These are phyloP conservation scores for Aphelenchoides fujianensis DNA, from an alignment of 1,140 invertebrate species.

Conservation along the genomic window DNA sequence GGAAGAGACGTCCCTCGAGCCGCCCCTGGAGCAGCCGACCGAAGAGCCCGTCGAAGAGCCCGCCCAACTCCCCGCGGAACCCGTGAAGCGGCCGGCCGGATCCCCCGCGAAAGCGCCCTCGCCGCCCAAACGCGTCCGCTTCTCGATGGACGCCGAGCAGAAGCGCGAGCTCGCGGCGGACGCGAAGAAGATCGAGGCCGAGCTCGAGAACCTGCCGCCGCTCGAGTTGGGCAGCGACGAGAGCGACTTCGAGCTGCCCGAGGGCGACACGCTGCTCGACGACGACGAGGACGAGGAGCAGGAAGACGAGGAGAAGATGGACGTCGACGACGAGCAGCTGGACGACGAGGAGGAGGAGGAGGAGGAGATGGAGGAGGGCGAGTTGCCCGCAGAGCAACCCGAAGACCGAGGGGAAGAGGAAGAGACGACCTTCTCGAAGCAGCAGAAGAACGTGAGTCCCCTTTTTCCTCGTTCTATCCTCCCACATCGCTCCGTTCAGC, in stretches of 20 bases:
- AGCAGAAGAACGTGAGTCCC: slow-evolving; percentile 25
- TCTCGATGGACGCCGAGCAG: slow-evolving; percentile 60
- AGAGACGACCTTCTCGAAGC: slow-evolving; percentile 13
- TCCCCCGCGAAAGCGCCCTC: slow-evolving; percentile 37
- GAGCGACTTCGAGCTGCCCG: no score
- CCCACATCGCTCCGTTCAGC: slow-evolving; percentile 24
- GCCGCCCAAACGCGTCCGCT: slow-evolving; percentile 22
- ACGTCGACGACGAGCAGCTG: slow-evolving; percentile 54
- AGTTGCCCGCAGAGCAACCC: slow-evolving; percentile 59
- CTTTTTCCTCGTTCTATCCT: slow-evolving; percentile 25
- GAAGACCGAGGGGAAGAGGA: slow-evolving; percentile 43
- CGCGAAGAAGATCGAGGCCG: neutral
- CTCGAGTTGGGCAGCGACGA: no score
- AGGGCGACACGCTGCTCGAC: no score
- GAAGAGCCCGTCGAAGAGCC: no score
- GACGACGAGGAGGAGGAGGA: slow-evolving; percentile 62
- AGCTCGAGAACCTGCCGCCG: no score
- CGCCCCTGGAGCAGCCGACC: no score
- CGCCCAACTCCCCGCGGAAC: no score
- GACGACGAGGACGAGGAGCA: no score
- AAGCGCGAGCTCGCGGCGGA: neutral
- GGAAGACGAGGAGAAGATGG: no score
- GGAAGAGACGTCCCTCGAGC: no score
- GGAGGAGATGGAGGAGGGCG: slow-evolving; percentile 57
- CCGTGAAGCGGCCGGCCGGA: slow-evolving; percentile 67